phyloP scores from a whole-genome alignment of 2,113 vertebrate genomes.

The Lanius collurio region DNA sequence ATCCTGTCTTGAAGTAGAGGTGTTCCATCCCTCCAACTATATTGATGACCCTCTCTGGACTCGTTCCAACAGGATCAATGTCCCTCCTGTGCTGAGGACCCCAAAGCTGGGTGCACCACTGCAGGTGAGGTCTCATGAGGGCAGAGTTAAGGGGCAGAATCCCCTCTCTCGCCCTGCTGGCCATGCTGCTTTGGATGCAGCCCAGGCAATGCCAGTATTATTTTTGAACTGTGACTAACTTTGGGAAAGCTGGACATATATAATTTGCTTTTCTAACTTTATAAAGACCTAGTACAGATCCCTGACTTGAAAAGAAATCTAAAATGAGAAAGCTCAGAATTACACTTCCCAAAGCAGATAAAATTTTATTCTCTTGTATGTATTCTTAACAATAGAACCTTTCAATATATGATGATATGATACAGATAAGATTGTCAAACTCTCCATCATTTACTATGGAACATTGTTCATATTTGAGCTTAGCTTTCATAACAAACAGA shows the following conservation, averaged over 20 bases:
- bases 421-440: conserved; percentile 60
- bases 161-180: neutral
- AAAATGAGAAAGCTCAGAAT: conserved; percentile 37
- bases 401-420: conserved; percentile 47
- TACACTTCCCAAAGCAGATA: neutral
- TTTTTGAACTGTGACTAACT: neutral
- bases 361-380: conserved; percentile 39
- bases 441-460: conserved; percentile 43
- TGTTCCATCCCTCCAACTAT: neutral
- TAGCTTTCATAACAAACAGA: conserved; percentile 62
- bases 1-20: neutral
- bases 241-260: neutral
- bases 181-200: neutral
- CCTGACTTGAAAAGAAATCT: neutral
- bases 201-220: neutral
- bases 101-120: neutral
- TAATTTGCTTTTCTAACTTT: neutral
- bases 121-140: neutral
- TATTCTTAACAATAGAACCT: conserved; percentile 55
- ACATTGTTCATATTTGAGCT: conserved; percentile 36
- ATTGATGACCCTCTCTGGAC: neutral
- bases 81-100: neutral
- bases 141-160: neutral
- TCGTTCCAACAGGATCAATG: neutral
- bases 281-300: neutral